Base-by-base conservation (phyloP, 2,888 invertebrate species). In the Platycnemis pennipes region DNA sequence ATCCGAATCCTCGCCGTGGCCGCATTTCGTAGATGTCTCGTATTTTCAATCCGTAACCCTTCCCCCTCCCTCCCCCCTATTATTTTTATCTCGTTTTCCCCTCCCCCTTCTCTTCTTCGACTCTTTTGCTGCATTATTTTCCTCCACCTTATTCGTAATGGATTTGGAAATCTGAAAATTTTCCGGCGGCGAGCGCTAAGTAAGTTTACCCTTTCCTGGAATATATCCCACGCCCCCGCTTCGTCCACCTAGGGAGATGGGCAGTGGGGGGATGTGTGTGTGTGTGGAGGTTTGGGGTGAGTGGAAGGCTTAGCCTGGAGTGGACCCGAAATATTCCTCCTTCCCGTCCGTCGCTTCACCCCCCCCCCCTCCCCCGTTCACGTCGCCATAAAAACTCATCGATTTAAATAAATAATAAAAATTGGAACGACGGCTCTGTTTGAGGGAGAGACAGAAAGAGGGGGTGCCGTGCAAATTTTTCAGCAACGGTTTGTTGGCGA, bases 331-430 rank as follows among this genome's bases (percentile, higher is more conserved):
- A 26, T 31, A 87, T 87, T 16, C 46, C 87, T 45, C n/a, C 87
- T 26, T 86, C 86, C 86, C 86, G 0, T 86, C 86, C 86, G 2
- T 26, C 86, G 26, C 86, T 37, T 4, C 87, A 2, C 1, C 87
- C 87, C 46, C 87, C 46, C 37, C 2, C 87, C 0, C 1, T 46
- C 87, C 46, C 87, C 46, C 37, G 44, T 42, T 91, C 91, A 44
- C 91, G 37, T 56, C 89, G 89, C 69, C 63, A 69, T 69, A 91
- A 69, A 91, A 91, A 91, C 91, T 44, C 91, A 91, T 91, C 91
- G 91, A 91, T 91, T 91, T 63, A 91, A 91, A 91, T 91, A 91
- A 91, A 91, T 91, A 91, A 91, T 91, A 91, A 91, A 91, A 91
- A 44, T 63, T 77, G n/a, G 89, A 89, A 37, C 53, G 91, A 77